Evolutionary conservation across 1,140 invertebrate species (phyloP).

Genomic region (Apocrypta bakeri): DNA sequence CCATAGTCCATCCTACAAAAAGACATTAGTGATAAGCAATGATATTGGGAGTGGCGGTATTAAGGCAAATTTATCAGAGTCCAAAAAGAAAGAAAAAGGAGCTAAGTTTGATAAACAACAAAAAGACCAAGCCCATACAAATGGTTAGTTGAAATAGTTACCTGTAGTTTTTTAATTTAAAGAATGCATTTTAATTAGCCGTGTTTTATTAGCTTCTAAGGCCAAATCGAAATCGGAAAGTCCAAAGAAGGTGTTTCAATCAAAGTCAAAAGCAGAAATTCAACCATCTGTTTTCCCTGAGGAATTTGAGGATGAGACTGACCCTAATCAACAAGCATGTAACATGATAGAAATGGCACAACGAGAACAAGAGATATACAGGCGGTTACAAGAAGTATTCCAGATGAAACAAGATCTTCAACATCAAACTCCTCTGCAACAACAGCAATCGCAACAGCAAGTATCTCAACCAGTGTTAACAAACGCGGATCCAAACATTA

Average conservation of each 20-base stretch:
- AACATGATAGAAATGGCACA: background rate
- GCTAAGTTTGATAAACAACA: conserved; percentile 5
- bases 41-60: conserved; percentile 39
- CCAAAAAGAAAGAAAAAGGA: conserved; percentile 43
- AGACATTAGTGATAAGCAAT: conserved; percentile 27
- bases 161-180: background rate
- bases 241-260: conserved; percentile 7
- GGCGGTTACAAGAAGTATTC: background rate
- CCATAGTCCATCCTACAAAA: conserved; percentile 48
- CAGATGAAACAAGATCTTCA: conserved; percentile 7
- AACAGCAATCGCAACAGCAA: conserved; percentile 33
- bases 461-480: background rate
- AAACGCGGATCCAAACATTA: background rate
- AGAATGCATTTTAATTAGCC: background rate
- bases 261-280: conserved; percentile 27
- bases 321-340: background rate
- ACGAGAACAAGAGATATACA: background rate
- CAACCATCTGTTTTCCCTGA: background rate
- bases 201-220: conserved; percentile 19
- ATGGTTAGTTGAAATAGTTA: conserved; percentile 12
- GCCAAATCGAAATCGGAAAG: conserved; percentile 34
- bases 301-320: background rate
- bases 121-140: background rate
- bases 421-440: conserved; percentile 14
- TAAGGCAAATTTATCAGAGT: background rate